Conservation (phyloP, 1,140 invertebrate species). For the Brachionus rotundiformis region DNA sequence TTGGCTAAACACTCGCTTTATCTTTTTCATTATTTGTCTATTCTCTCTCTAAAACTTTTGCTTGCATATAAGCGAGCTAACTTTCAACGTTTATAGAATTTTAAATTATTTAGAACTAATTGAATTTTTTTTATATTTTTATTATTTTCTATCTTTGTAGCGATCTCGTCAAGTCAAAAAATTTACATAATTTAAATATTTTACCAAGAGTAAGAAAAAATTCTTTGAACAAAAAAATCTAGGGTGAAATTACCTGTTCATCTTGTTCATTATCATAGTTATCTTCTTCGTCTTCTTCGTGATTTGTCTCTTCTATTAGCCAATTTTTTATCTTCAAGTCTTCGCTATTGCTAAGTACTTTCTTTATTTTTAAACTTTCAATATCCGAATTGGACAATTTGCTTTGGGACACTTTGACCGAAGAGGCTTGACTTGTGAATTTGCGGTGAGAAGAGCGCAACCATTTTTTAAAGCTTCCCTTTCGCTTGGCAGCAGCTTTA, state of each 20-base stretch:
- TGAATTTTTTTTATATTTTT: conserved; percentile 2
- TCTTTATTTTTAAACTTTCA: conserved; percentile 25
- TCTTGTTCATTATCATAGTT: not conserved
- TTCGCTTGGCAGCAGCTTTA: conserved; percentile 37
- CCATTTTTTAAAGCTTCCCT: conserved; percentile 51
- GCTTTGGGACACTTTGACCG: not conserved
- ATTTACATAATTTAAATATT: conserved; percentile 39
- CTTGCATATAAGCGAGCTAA: not conserved
- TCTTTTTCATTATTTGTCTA: conserved; percentile 29
- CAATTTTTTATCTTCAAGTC: conserved; percentile 50
- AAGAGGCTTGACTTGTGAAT: conserved; percentile 17
- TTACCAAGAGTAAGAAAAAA: not conserved
- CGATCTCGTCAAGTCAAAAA: conserved; percentile 3
- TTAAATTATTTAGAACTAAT: conserved; percentile 47
- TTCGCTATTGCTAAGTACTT: conserved; percentile 48
- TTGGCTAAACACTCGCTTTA: not conserved
- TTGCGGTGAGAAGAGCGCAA: conserved; percentile 44
- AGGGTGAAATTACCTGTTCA: conserved; percentile 29
- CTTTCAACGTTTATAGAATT: conserved; percentile 22
- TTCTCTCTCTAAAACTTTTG: not conserved
- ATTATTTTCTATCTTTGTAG: conserved; percentile 19
- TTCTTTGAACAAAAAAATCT: not conserved
- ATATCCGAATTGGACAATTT: not conserved
- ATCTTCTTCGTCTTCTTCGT: conserved; percentile 7
- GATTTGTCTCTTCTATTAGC: conserved; percentile 45